Percentiles rank a stretch among this genome's conserved stretches.
These are phyloP conservation scores for Erythrocercus mccallii DNA, from an alignment of 2,113 vertebrate genomes.

Conservation along the genomic window DNA sequence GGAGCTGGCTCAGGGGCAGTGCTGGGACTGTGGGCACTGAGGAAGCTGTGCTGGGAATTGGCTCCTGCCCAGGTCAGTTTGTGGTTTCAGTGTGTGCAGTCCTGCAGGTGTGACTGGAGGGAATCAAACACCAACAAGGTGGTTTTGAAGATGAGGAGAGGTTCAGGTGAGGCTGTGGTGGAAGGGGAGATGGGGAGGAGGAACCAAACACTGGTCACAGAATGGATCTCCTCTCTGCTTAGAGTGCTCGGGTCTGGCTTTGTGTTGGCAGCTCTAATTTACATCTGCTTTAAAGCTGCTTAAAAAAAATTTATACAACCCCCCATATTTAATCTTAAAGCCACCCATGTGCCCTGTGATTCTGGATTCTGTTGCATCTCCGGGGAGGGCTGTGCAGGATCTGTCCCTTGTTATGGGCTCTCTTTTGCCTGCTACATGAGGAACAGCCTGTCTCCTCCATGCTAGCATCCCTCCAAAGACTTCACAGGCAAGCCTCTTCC, in stretches of 20 bases:
- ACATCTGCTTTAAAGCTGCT: background rate
- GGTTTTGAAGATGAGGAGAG: background rate
- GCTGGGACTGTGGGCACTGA: background rate
- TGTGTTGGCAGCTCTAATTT: background rate
- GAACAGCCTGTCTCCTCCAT: background rate
- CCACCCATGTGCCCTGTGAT: background rate
- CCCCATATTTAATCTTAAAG: background rate
- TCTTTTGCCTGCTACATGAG: background rate
- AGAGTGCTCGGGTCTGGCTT: background rate
- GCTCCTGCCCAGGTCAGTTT: background rate
- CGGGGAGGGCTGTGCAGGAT: background rate
- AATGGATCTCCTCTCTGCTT: background rate
- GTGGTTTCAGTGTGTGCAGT: background rate
- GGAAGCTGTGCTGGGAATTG: accelerated
- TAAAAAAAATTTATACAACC: background rate
- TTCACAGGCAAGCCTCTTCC: background rate
- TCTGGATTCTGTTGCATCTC: background rate
- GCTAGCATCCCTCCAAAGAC: background rate
- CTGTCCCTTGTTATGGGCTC: background rate
- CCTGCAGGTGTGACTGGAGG: background rate
- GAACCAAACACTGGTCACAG: background rate
- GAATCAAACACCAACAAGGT: background rate
- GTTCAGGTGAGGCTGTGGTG: background rate
- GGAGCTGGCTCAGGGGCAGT: background rate
- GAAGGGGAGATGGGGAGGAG: background rate